Conservation (phyloP, 2,797 vertebrate species). For the Falco naumanni region DNA sequence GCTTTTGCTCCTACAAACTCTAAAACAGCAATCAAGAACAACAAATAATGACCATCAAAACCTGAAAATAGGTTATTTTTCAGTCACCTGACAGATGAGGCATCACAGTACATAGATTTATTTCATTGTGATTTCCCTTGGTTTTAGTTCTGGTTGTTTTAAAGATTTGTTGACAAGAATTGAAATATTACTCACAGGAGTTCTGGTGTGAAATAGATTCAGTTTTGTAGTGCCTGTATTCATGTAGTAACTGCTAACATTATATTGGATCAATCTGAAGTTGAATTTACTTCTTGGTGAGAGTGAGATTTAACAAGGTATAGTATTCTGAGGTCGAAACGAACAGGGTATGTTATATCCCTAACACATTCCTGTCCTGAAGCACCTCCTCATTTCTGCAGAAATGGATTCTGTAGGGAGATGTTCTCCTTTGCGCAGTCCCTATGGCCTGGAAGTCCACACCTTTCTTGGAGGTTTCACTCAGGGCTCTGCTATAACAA, state of each 20-base stretch:
- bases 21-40: not conserved
- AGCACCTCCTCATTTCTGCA: not conserved
- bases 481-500: not conserved
- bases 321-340: not conserved
- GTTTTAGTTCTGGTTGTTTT: not conserved
- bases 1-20: not conserved
- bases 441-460: not conserved
- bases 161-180: not conserved
- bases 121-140: not conserved
- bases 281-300: not conserved
- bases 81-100: not conserved
- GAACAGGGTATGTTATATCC: not conserved
- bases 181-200: not conserved
- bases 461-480: not conserved
- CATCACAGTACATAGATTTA: not conserved
- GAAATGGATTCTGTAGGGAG: not conserved
- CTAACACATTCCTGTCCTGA: not conserved
- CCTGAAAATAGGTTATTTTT: not conserved
- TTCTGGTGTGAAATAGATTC: not conserved
- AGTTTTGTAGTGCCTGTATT: not conserved
- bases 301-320: not conserved
- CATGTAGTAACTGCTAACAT: not conserved
- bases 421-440: fast-evolving
- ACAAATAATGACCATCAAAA: not conserved
- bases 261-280: not conserved